Evolutionary conservation across 2,113 vertebrate genomes (phyloP).

Genomic region (Lontra canadensis): DNA sequence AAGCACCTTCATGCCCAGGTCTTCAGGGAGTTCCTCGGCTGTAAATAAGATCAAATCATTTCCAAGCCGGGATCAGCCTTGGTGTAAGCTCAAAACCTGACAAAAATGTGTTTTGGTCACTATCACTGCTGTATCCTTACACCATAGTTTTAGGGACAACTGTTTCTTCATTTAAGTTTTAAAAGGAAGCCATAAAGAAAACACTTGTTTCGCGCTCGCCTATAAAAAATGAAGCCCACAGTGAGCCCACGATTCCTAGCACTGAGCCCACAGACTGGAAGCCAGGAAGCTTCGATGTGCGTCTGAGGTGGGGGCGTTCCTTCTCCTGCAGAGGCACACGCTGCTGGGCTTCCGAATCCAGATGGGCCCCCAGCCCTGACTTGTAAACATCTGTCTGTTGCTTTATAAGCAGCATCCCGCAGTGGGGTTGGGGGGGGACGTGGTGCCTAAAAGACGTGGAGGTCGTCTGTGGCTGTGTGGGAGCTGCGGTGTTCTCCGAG

Average conservation of each 20-base stretch:
- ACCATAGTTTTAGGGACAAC: neutral
- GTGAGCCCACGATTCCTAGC: neutral
- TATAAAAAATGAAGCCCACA: neutral
- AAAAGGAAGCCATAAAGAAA: neutral
- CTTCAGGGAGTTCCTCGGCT: neutral
- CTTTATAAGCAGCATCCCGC: neutral
- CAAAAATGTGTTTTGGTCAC: neutral
- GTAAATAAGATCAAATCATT: neutral
- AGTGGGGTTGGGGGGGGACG: neutral
- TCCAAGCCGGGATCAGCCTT: neutral
- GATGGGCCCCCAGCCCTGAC: accelerated
- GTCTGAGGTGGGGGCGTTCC: accelerated
- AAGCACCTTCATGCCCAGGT: neutral
- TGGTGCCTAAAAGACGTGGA: neutral
- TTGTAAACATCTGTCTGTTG: neutral
- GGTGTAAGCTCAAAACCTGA: neutral
- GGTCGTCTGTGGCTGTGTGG: too few species aligned
- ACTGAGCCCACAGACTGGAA: neutral
- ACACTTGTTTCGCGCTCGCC: neutral
- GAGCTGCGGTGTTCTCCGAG: neutral
- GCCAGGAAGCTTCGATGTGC: accelerated
- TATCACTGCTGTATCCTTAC: neutral
- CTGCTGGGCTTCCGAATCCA: neutral
- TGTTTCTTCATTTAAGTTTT: neutral
- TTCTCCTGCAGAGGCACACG: accelerated